Evolutionary conservation across 2,888 invertebrate genomes (phyloP), one percentile per base, ranked within the genome.

Genomic region (Dinocampus coccinellae): DNA sequence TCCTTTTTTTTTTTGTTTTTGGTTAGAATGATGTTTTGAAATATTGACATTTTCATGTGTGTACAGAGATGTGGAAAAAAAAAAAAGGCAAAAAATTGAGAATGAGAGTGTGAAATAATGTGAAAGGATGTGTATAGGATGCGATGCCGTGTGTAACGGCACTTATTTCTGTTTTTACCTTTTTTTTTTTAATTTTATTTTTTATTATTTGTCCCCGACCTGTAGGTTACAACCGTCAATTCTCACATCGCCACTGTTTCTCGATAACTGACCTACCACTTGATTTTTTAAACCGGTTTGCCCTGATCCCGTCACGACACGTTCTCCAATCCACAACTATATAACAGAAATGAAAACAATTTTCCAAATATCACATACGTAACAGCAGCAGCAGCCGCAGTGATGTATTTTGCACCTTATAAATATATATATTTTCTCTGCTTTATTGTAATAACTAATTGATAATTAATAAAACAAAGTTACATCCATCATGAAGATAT

Each of bases 241-340:
- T 72, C 69, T 71, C 64, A 73, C 73, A 76, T 76, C 72, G 74
- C 66, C 26, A 68, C 29, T 66, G 60, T 34, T 39, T 53, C 53
- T 36, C 71, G 73, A 76, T 76, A 75, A 76, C 76, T 76, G 76
- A 76, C 76, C 76, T 76, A 75, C 75, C 76, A 71, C 70, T 76
- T 57, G 68, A 71, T 68, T 76, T 76, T 75, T 69, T 69, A 75
- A 76, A 75, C 76, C 74, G 75, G 75, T 76, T 76, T 75, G 64
- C 69, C 57, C 62, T 39, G 61, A 69, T 72, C 65, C 55, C 64
- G 64, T 65, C 69, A 34, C 72, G 57, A 57, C 61, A 26, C 29
- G 13, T 36, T 9, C 42, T 24, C 22, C 47, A 22, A 42, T 60
- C 39, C n/a, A 24, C 16, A n/a, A 26, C 57, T 16, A 29, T 29